These are phyloP conservation scores for Lutjanus campechanus DNA, from an alignment of 2,797 vertebrate genomes.

Conservation along the genomic window DNA sequence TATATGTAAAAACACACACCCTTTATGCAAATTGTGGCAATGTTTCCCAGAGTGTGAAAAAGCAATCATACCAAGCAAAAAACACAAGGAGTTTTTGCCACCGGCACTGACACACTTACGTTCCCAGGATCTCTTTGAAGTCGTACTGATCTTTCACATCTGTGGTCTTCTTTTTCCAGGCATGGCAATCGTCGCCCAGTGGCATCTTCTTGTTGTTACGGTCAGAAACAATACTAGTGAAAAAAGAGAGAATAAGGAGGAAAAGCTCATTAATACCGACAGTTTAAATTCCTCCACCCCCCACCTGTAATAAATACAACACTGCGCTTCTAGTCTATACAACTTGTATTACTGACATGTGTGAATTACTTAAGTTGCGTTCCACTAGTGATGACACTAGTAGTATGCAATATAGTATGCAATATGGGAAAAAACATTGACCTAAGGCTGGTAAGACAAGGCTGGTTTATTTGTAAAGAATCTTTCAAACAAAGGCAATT, in stretches of 20 bases:
- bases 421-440: constrained; percentile 6
- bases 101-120: constrained; percentile 80
- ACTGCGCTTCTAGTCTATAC: neutral
- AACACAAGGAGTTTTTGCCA: constrained; percentile 11
- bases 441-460: neutral
- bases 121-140: constrained; percentile 88
- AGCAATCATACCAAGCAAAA: constrained; percentile 7
- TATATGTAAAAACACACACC: constrained; percentile 6
- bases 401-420: neutral
- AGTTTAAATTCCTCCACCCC: neutral
- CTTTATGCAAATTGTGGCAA: neutral
- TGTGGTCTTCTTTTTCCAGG: constrained; percentile 87
- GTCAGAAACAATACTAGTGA: constrained; percentile 80
- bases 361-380: neutral
- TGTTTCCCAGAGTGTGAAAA: constrained; percentile 30
- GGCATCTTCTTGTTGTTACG: constrained; percentile 87
- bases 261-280: constrained; percentile 32
- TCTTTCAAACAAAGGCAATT: neutral
- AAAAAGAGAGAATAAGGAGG: constrained; percentile 35
- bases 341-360: neutral
- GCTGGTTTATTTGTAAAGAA: neutral
- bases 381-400: neutral
- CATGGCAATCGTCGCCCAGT: constrained; percentile 85
- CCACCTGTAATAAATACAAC: neutral
- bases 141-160: constrained; percentile 88